These are phyloP conservation scores for Danio kyathit DNA, from an alignment of 2,797 vertebrate species.

Conservation along the genomic window DNA sequence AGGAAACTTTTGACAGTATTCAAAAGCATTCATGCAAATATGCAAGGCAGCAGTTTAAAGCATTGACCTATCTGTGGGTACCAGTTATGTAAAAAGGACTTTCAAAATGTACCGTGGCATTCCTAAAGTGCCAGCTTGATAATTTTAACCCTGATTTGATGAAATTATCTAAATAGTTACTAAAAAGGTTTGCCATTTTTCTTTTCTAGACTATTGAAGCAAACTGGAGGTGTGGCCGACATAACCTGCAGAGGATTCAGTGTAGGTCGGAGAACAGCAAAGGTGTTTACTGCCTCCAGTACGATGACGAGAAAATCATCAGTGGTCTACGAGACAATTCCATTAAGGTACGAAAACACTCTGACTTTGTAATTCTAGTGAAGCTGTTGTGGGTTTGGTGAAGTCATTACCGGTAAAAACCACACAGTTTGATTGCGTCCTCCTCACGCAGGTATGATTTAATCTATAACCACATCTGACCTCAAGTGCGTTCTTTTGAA, in stretches of 20 bases:
- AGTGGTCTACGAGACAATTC: constrained; percentile 98
- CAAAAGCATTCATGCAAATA: too few relatives aligned
- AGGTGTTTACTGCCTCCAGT: constrained; percentile 98
- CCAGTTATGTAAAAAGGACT: too few relatives aligned
- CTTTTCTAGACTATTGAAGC: constrained; percentile 92
- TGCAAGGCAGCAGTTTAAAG: too few relatives aligned
- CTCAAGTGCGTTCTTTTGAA: background rate
- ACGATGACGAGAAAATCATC: constrained; percentile 98
- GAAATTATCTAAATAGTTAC: too few relatives aligned
- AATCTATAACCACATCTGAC: constrained; percentile 1
- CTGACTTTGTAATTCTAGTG: background rate
- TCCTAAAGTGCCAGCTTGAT: too few relatives aligned
- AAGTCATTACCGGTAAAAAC: constrained; percentile 7
- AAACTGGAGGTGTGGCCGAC: constrained; percentile 97
- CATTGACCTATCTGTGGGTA: too few relatives aligned
- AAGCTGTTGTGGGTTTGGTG: background rate
- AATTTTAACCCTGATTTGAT: too few relatives aligned
- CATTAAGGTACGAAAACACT: constrained; percentile 84
- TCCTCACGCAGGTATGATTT: background rate
- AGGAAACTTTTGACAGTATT: too few relatives aligned
- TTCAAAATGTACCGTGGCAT: too few relatives aligned
- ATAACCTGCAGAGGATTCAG: constrained; percentile 98
- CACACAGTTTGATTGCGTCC: background rate
- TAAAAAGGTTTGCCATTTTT: background rate
- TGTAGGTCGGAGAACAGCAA: constrained; percentile 99